A percentile compares a stretch with the other conserved stretches of the same genome.
Evolutionary conservation across 2,797 vertebrate genomes (phyloP).

Genomic region (Morus bassanus): DNA sequence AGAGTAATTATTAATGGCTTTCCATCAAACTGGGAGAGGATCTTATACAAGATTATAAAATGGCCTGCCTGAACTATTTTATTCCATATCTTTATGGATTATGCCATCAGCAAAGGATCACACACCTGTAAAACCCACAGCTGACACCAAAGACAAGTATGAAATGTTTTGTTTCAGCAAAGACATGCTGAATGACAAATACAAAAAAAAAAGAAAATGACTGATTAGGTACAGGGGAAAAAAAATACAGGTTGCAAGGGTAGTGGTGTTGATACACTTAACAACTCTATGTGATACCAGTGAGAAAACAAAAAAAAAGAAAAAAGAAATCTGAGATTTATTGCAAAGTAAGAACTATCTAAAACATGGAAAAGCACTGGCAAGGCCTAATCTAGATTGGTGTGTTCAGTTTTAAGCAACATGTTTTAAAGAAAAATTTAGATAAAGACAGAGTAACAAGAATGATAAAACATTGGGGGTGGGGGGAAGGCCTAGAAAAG

Average conservation of each 20-base stretch:
- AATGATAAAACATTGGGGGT: background rate
- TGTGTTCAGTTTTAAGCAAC: background rate
- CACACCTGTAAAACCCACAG: background rate
- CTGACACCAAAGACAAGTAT: background rate
- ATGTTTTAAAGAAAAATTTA: background rate
- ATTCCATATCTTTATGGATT: background rate
- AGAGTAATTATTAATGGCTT: background rate
- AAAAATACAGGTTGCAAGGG: background rate
- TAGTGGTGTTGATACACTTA: background rate
- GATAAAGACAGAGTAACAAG: background rate
- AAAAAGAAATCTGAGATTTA: background rate
- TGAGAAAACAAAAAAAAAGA: no score
- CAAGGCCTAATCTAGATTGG: background rate
- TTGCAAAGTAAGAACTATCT: background rate
- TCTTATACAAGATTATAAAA: background rate
- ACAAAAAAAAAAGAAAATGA: background rate
- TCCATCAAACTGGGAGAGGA: background rate
- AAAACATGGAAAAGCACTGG: background rate
- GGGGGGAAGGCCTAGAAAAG: background rate
- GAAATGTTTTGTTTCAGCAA: background rate
- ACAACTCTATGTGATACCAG: background rate
- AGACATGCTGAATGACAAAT: background rate
- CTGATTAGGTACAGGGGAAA: background rate
- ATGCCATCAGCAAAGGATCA: background rate
- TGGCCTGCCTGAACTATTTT: background rate